A percentile compares a stretch with the other conserved stretches of the same genome.
Conservation (phyloP, 1,140 invertebrate genomes). For the Papilio helenus region DNA sequence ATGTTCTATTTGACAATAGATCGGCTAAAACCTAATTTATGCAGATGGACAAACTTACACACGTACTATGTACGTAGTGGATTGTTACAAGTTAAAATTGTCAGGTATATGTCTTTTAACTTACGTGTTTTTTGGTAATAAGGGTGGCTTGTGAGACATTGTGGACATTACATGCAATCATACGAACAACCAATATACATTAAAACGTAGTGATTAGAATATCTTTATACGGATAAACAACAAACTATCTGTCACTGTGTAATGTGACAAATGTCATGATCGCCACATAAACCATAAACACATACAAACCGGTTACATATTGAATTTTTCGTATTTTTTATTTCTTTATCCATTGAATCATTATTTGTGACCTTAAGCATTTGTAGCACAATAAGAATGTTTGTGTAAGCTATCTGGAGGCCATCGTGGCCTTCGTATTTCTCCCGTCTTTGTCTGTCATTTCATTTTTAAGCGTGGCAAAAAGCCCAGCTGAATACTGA, state of each 20-base stretch:
- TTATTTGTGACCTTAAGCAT: not conserved
- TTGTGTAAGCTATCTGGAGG: not conserved
- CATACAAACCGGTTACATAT: not conserved
- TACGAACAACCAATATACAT: too few species aligned
- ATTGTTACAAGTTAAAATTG: too few species aligned
- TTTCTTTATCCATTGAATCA: too few species aligned
- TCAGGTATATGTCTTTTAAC: not conserved
- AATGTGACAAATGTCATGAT: not conserved
- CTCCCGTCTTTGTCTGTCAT: not conserved
- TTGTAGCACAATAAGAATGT: not conserved
- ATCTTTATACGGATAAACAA: not conserved
- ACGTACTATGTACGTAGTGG: too few species aligned
- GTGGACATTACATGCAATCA: not conserved
- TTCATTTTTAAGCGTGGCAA: not conserved
- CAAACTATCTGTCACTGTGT: not conserved
- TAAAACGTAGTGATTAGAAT: too few species aligned
- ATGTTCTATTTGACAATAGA: too few species aligned
- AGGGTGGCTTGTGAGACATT: slow-evolving; percentile 10
- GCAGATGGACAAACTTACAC: too few species aligned
- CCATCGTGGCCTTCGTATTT: not conserved
- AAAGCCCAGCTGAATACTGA: not conserved
- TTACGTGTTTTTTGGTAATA: slow-evolving; percentile 25
- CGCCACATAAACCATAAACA: not conserved
- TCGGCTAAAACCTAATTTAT: too few species aligned
- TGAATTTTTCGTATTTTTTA: too few species aligned